Evolutionary conservation across 1,140 invertebrate genomes (phyloP).

Genomic region (Choristoneura fumiferana): DNA sequence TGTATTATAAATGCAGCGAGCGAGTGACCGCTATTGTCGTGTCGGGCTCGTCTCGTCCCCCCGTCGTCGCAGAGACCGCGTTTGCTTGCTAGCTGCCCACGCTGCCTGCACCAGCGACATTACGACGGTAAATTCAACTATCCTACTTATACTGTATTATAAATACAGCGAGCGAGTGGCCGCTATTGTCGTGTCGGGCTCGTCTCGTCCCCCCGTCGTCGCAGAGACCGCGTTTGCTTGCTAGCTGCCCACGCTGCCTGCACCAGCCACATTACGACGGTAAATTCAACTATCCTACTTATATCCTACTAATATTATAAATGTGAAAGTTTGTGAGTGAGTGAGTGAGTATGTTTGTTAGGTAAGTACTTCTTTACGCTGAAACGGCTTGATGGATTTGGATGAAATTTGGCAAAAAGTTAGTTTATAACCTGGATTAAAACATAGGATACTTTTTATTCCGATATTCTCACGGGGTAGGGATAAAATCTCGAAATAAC

Average conservation of each 20-base stretch:
- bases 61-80: conserved; percentile 55
- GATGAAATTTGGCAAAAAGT: no score
- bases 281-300: conserved; percentile 26
- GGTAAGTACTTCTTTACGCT: no score
- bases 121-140: conserved; percentile 55
- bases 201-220: conserved; percentile 36
- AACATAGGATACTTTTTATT: no score
- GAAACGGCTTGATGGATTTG: no score
- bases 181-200: conserved; percentile 50
- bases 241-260: conserved; percentile 61
- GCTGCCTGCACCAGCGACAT: conserved; percentile 47
- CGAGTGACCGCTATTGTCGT: conserved; percentile 55
- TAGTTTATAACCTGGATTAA: no score
- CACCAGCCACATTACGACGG: conserved; percentile 56
- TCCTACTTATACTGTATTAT: neutral
- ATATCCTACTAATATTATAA: no score
- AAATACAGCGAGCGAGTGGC: conserved; percentile 62
- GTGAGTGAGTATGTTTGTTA: no score
- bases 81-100: conserved; percentile 68
- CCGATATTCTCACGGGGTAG: no score
- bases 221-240: conserved; percentile 69
- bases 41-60: conserved; percentile 41
- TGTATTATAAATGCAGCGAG: no score
- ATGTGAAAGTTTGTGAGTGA: no score
- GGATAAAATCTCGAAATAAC: no score